Percentiles rank a stretch among this genome's conserved stretches.
phyloP scores from a whole-genome alignment of 2,888 invertebrate species.

The Hirtodrosophila duncani region DNA sequence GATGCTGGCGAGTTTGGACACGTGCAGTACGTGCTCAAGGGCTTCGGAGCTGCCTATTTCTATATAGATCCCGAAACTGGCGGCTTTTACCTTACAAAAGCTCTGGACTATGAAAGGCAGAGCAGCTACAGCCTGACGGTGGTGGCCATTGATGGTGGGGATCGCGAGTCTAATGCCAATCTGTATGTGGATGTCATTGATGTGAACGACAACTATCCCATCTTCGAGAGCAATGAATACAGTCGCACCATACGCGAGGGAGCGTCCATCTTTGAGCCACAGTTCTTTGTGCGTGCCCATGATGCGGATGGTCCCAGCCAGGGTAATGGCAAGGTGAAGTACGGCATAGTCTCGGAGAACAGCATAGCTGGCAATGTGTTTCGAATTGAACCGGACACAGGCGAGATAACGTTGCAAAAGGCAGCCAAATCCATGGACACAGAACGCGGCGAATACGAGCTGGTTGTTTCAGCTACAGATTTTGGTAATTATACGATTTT shows the following conservation, averaged over 20 bases:
- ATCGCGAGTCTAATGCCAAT: slow-evolving; percentile 84
- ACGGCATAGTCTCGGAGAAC: slow-evolving; percentile 84
- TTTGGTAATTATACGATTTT: slow-evolving; percentile 79
- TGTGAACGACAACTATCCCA: slow-evolving; percentile 87
- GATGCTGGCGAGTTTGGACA: slow-evolving; percentile 87
- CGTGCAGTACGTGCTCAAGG: slow-evolving; percentile 86
- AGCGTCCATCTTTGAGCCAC: slow-evolving; percentile 87
- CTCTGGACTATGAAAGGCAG: slow-evolving; percentile 88
- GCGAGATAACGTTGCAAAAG: slow-evolving; percentile 83
- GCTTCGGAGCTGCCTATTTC: slow-evolving; percentile 89
- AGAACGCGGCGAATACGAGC: slow-evolving; percentile 85
- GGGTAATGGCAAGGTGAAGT: slow-evolving; percentile 84
- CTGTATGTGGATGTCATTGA: slow-evolving; percentile 85
- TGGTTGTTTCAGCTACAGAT: slow-evolving; percentile 85
- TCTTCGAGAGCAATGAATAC: slow-evolving; percentile 85
- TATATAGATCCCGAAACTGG: slow-evolving; percentile 84
- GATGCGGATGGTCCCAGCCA: slow-evolving; percentile 87
- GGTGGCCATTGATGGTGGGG: slow-evolving; percentile 90
- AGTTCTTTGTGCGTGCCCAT: slow-evolving; percentile 87
- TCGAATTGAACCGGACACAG: slow-evolving; percentile 83
- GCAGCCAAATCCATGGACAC: slow-evolving; percentile 86
- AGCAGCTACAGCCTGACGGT: slow-evolving; percentile 88
- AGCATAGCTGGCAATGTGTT: slow-evolving; percentile 84
- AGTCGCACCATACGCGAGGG: slow-evolving; percentile 88
- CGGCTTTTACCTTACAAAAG: slow-evolving; percentile 82